Base-by-base conservation (phyloP, 2,797 vertebrate genomes). In the Semotilus atromaculatus region DNA sequence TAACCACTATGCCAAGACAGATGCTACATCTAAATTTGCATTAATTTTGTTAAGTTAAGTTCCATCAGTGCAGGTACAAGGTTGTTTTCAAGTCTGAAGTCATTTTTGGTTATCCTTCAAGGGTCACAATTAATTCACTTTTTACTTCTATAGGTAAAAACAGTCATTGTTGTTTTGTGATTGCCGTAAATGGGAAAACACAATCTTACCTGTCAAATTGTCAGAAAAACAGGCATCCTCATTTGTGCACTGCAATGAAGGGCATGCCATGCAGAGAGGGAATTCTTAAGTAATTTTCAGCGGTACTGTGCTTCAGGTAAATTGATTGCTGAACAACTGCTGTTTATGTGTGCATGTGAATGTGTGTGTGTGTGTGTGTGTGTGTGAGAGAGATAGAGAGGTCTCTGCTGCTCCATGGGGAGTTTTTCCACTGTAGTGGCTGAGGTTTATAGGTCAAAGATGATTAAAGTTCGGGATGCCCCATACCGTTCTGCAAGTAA, bases 371-470 rank as follows among this genome's bases (percentile, higher is more conserved):
- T 8, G n/a, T 43, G 55, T 16, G 38, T 21, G 48, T 6, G 53
- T 13, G 80, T 31, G 66, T 67, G 80, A 34, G 40, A 21, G 43
- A 66, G 34, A 67, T 14, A 68, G n/a, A 53, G 45, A 55, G 43
- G 45, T 36, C 11, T 62, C 66, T 71, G 43, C 1, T 7, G 4
- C 73, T 83, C 82, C 29, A 3, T 51, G 23, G 51, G 75, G 75
- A 79, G 53, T 26, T 78, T 84, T 62, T 38, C 75, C 75, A 62
- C 83, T 79, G 53, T 72, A 84, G 75, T 72, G 66, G 75, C 53
- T 70, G 53, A 84, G 67, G 75, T 79, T 84, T 84, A 79, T 64
- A 70, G 79, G 80, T 75, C 84, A 86, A 76, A 76, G 48, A 86
- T 81, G 84, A 86, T 77, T 81, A 86, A 76, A 70, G 71, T 81